A percentile compares a stretch with the other conserved stretches of the same genome.
These are phyloP conservation scores for Drosophila auraria DNA, from an alignment of 1,140 invertebrate species.

Conservation along the genomic window DNA sequence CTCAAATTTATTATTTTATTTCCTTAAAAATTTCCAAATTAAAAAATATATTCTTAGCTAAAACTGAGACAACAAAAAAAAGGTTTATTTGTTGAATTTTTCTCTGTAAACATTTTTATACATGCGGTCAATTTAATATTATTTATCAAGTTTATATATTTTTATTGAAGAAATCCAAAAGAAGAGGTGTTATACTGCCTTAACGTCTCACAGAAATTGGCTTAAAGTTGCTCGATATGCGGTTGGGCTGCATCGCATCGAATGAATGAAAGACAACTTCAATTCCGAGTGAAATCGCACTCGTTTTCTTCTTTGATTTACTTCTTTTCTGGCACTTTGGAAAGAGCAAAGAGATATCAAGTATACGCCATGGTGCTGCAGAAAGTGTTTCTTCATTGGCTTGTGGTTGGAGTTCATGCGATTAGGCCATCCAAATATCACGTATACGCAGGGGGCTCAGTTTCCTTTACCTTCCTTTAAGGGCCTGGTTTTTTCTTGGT, in stretches of 20 bases:
- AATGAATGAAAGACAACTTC: constrained; percentile 29
- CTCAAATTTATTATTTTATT: too few species aligned
- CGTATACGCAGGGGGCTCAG: not conserved
- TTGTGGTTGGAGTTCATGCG: not conserved
- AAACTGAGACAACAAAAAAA: too few species aligned
- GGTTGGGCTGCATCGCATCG: constrained; percentile 27
- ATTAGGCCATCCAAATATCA: not conserved
- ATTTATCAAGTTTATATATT: too few species aligned
- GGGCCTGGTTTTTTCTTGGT: too few species aligned
- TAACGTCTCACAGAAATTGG: constrained; percentile 33
- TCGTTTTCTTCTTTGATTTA: constrained; percentile 30
- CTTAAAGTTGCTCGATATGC: constrained; percentile 40
- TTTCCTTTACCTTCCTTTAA: too few species aligned
- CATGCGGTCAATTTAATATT: too few species aligned
- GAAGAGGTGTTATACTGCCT: not conserved
- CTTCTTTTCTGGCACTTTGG: constrained; percentile 20
- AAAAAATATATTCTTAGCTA: too few species aligned
- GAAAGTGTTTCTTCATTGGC: constrained; percentile 5
- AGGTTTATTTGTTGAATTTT: too few species aligned
- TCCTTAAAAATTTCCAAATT: too few species aligned
- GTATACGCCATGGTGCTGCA: constrained; percentile 20
- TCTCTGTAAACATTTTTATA: too few species aligned
- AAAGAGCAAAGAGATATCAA: constrained; percentile 3
- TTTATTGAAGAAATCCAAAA: too few species aligned
- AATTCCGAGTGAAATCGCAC: constrained; percentile 12